Evolutionary conservation across 2,797 vertebrate genomes (phyloP).

Genomic region (Zalophus californianus): DNA sequence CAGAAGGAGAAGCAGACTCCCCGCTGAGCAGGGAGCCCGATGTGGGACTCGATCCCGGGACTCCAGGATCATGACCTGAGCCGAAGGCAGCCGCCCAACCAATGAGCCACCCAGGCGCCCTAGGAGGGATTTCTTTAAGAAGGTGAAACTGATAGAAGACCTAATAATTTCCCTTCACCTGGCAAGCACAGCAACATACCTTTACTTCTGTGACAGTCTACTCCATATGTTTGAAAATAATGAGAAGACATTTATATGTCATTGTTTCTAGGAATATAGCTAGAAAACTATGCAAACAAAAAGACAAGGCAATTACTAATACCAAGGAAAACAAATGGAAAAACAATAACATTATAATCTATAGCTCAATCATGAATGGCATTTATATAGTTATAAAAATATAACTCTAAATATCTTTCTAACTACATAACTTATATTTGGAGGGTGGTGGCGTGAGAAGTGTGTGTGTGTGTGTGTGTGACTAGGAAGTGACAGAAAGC

Average conservation of each 20-base stretch:
- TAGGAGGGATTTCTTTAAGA: slow-evolving; percentile 37
- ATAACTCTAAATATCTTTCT: neutral
- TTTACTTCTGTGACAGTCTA: neutral
- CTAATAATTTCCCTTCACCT: neutral
- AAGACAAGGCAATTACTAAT: slow-evolving; percentile 1
- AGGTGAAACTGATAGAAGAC: neutral
- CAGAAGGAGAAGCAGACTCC: too few species aligned
- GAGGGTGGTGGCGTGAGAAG: neutral
- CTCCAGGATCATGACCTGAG: too few species aligned
- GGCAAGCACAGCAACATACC: neutral
- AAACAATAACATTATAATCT: neutral
- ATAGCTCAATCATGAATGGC: neutral
- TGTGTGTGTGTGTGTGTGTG: neutral
- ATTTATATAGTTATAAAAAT: slow-evolving; percentile 6
- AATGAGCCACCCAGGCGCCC: too few species aligned
- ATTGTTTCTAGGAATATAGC: slow-evolving; percentile 2
- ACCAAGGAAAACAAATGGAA: slow-evolving; percentile 3
- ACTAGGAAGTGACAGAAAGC: neutral
- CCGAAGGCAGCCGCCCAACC: too few species aligned
- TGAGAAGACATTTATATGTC: slow-evolving; percentile 10
- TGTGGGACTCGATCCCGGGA: too few species aligned
- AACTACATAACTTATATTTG: neutral
- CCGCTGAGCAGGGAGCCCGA: too few species aligned
- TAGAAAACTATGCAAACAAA: neutral
- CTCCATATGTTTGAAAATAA: neutral